These are phyloP conservation scores for Procambarus clarkii DNA, from an alignment of 1,140 invertebrate species.

Conservation along the genomic window DNA sequence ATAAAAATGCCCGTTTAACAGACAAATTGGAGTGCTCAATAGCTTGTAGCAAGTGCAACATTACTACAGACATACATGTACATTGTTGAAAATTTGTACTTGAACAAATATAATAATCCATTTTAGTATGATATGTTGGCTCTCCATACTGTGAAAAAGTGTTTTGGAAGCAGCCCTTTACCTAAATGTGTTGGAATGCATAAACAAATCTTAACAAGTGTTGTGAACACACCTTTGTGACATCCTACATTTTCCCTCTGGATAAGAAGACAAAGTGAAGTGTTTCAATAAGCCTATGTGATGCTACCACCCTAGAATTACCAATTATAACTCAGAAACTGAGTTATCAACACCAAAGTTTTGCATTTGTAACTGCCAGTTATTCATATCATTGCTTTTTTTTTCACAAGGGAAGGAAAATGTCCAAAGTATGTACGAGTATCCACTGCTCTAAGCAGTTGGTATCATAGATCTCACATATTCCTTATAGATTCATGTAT, in stretches of 20 bases:
- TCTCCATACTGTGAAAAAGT: conserved; percentile 35
- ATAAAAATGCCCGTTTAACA: neutral
- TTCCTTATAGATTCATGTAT: neutral
- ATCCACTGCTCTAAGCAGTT: neutral
- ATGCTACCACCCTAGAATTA: neutral
- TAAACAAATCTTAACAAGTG: neutral
- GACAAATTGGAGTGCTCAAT: neutral
- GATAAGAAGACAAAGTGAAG: neutral
- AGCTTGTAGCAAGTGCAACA: neutral
- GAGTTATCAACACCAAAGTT: conserved; percentile 61
- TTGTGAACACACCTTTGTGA: neutral
- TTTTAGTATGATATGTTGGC: neutral
- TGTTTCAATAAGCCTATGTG: neutral
- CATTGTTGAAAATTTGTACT: neutral
- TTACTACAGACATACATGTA: neutral
- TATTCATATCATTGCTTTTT: conserved; percentile 56
- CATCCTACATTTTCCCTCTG: neutral
- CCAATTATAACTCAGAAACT: conserved; percentile 10
- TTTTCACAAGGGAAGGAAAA: conserved; percentile 31
- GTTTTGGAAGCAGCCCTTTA: conserved; percentile 4
- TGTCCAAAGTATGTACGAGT: neutral
- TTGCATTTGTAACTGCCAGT: conserved; percentile 67
- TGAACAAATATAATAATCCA: too few species aligned
- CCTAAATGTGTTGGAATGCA: neutral
- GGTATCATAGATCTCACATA: neutral